Conservation (phyloP, 2,113 vertebrate species). For the Hyperopisus bebe region DNA sequence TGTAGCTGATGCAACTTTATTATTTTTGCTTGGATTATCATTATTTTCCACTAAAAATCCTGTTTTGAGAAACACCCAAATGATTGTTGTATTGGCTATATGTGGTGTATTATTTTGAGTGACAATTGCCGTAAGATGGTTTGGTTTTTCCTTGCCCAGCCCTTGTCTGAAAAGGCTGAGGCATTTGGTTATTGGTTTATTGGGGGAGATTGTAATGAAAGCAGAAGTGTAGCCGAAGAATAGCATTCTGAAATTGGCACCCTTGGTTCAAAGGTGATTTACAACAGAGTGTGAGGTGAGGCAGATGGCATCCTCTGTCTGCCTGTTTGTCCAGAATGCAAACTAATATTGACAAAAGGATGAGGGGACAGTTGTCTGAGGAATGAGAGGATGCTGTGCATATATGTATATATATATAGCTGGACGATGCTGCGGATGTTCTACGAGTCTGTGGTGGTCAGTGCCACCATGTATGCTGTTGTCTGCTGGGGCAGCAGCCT, state of each 20-base stretch:
- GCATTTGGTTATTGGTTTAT: background rate
- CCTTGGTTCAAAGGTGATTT: background rate
- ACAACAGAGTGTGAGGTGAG: background rate
- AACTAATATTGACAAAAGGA: background rate
- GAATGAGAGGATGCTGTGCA: background rate
- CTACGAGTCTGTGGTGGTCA: too few species aligned
- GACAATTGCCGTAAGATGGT: background rate
- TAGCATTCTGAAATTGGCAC: background rate
- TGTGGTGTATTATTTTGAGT: background rate
- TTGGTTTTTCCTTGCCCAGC: background rate
- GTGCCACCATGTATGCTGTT: too few species aligned
- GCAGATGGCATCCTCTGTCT: background rate
- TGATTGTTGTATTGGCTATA: background rate
- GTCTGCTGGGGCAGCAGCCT: too few species aligned
- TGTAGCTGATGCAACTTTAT: background rate
- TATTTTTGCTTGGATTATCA: background rate
- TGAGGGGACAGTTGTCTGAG: background rate
- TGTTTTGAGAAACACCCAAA: background rate
- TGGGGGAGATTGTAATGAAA: background rate
- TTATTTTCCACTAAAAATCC: background rate
- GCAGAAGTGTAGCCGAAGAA: background rate
- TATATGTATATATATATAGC: too few species aligned
- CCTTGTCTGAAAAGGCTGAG: background rate
- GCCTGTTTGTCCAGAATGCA: background rate
- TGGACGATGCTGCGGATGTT: too few species aligned